Base-by-base conservation (phyloP, 2,888 invertebrate genomes). In the Eristalis pertinax region DNA sequence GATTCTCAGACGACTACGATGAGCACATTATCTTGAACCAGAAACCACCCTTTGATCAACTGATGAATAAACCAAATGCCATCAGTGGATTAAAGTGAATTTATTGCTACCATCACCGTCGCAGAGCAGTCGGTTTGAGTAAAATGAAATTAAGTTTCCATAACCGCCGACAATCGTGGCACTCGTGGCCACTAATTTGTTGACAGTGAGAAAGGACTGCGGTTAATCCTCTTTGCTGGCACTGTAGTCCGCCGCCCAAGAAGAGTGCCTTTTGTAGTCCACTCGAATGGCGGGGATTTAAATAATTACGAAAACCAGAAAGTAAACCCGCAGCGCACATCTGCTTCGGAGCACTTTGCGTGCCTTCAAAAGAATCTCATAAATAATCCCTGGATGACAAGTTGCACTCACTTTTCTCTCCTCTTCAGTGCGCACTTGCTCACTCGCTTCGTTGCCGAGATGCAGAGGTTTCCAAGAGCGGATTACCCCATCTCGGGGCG, bases 361-460 rank as follows among this genome's bases (percentile, higher is more conserved):
- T 43, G 43, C 43, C 50, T 50, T 50, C 50, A 65, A 70, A 19
- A 65, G 50, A 41, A 43, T 72, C 35, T 41, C 72, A 83, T 83
- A 77, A 83, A 83, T 83, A 72, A 83, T 83, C 60, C 67, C 38
- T 65, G 4, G 62, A 41, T 63, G 73, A 74, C 67, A 73, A 56
- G 56, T 79, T 74, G 35, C 50, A 74, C 60, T 62, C 43, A 65
- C 56, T 75, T 73, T 41, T 68, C 50, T 50, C 50, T 50, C 50
- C 50, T 19, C 43, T 50, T n/a, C 43, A 50, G n/a, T 50, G n/a
- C 19, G 50, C 50, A 50, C 50, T 50, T 43, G n/a, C 43, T 43
- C 43, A n/a, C n/a, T 50, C 50, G 0, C 50, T 19, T 19, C 50
- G 2, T n/a, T 15, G 41, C 5, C 50, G 7, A 41, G 29, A 22